Base-by-base conservation (phyloP, 2,888 invertebrate species). In the Sturmia bella region DNA sequence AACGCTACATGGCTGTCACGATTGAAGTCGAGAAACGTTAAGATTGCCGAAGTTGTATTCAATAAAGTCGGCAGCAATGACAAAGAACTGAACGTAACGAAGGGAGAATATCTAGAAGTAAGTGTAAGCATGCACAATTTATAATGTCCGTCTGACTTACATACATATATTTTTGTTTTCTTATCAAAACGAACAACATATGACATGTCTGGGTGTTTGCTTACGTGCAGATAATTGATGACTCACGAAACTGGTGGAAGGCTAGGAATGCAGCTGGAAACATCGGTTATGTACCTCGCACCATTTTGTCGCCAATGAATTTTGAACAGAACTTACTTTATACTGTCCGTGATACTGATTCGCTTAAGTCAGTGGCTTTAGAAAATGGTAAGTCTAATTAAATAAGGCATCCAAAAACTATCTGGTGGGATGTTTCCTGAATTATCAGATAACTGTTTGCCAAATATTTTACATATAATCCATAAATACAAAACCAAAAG, bases 171-270 rank as follows among this genome's bases (percentile, higher is more conserved):
- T 32, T 32, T 48, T 9, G n/a, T 21, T 43, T 12, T 48, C n/a
- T 57, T 74, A 39, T 56, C 17, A 13, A 27, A 45, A 54, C 19
- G n/a, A n/a, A n/a, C 4, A 32, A 32, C 9, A 32, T 27, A 6
- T 27, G 27, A 27, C 6, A 27, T 27, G 27, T 27, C 3, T 27
- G 19, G n/a, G 37, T 56, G 24, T 32, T 37, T 19, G 43, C 4
- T 32, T 11, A 15, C 2, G 24, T 50, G 12, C 21, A 98, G 97
- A 95, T 99, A 85, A 92, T 99, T 87, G 99, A 99, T 90, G 97
- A 98, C 91, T 95, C 95, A 68, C 94, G 98, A 86, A 99, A 99
- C 91, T 99, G 99, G 99, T 99, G 97, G 99, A 98, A 96, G 92
- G 96, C 95, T 85, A 94, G 95, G 86, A 98, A 97, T 91, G 94